Evolutionary conservation across 2,113 vertebrate genomes (phyloP).

Genomic region (Mystacornis crossleyi): DNA sequence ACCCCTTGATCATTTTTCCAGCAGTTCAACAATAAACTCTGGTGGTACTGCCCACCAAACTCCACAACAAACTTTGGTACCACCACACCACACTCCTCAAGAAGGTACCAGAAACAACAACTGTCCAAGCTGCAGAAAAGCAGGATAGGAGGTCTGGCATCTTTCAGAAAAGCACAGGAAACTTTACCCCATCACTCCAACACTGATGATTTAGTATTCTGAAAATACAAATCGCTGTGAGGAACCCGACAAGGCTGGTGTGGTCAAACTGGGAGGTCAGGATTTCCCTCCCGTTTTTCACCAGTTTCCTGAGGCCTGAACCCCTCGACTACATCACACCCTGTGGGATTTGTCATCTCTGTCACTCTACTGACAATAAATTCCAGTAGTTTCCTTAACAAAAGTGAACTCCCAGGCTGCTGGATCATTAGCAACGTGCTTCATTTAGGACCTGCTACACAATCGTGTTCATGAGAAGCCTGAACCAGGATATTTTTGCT

Average conservation of each 20-base stretch:
- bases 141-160: not conserved
- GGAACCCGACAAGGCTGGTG: not conserved
- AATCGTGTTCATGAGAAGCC: accelerated
- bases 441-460: not conserved
- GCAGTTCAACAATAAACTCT: not conserved
- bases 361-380: not conserved
- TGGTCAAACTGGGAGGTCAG: not conserved
- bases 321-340: accelerated
- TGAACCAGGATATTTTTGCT: not conserved
- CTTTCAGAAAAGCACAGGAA: not conserved
- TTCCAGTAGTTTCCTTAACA: not conserved
- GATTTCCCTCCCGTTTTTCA: not conserved
- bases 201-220: not conserved
- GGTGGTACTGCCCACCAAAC: not conserved
- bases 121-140: not conserved
- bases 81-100: not conserved
- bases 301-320: not conserved
- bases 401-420: not conserved
- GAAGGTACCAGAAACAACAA: not conserved
- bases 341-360: not conserved
- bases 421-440: not conserved
- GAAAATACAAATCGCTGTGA: not conserved
- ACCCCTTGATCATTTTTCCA: not conserved
- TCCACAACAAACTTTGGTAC: not conserved
- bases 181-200: not conserved